Conservation (phyloP, 2,888 invertebrate genomes). For the Nasonovia ribisnigri region DNA sequence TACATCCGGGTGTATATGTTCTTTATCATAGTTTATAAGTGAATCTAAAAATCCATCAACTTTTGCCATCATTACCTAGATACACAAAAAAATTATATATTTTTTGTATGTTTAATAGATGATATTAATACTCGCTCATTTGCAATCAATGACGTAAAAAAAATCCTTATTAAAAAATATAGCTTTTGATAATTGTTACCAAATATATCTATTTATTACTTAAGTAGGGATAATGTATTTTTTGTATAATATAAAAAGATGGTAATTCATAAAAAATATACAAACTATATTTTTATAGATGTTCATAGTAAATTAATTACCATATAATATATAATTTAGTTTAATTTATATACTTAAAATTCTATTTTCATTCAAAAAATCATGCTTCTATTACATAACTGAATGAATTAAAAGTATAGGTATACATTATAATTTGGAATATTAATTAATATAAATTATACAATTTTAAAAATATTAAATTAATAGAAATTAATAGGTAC, state of each 20-base stretch:
- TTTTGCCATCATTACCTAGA: slow-evolving; percentile 84
- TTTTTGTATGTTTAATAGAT: background rate
- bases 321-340: background rate
- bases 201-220: background rate
- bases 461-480: background rate
- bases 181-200: too few species aligned
- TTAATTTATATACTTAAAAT: background rate
- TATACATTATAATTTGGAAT: background rate
- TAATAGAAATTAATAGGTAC: slow-evolving; percentile 69
- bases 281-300: background rate
- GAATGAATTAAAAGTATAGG: background rate
- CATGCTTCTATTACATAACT: background rate
- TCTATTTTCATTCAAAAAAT: background rate
- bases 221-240: background rate
- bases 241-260: background rate
- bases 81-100: background rate
- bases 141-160: background rate
- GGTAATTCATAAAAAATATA: background rate
- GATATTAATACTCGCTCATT: background rate
- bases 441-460: background rate
- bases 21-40: slow-evolving; percentile 90
- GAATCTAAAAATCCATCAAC: slow-evolving; percentile 88
- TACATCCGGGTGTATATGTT: slow-evolving; percentile 89
- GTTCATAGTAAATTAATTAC: too few species aligned
- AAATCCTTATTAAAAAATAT: background rate